Conservation (phyloP, 2,113 vertebrate species). For the Hemiscyllium ocellatum region DNA sequence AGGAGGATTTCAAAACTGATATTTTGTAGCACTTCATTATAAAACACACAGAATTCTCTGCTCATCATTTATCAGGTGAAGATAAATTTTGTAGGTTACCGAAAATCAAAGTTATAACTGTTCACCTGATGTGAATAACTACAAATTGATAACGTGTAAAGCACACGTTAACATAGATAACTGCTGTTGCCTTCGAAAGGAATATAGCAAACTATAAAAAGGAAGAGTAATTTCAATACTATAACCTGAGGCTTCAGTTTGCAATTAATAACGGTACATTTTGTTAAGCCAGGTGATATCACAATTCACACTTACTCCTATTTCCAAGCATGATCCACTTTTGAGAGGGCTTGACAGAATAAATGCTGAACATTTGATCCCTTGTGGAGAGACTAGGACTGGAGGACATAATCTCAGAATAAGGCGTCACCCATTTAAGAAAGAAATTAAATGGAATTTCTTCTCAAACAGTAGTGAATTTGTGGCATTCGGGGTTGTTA, state of each 20-base stretch:
- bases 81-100: background rate
- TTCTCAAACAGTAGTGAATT: too few species aligned
- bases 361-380: too few species aligned
- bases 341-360: background rate
- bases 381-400: too few species aligned
- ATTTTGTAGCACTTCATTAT: background rate
- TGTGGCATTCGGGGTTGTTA: too few species aligned
- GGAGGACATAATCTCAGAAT: too few species aligned
- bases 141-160: background rate
- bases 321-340: background rate
- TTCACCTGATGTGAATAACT: background rate
- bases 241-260: background rate
- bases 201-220: background rate
- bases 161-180: background rate
- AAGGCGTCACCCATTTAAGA: too few species aligned
- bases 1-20: background rate
- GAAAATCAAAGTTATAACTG: background rate
- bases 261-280: background rate
- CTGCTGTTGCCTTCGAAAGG: background rate
- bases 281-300: background rate
- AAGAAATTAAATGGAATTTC: too few species aligned
- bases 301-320: background rate
- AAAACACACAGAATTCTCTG: background rate
- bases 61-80: background rate
- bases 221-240: background rate